Conservation (phyloP, 2,113 vertebrate genomes). For the Macroglossus sobrinus region DNA sequence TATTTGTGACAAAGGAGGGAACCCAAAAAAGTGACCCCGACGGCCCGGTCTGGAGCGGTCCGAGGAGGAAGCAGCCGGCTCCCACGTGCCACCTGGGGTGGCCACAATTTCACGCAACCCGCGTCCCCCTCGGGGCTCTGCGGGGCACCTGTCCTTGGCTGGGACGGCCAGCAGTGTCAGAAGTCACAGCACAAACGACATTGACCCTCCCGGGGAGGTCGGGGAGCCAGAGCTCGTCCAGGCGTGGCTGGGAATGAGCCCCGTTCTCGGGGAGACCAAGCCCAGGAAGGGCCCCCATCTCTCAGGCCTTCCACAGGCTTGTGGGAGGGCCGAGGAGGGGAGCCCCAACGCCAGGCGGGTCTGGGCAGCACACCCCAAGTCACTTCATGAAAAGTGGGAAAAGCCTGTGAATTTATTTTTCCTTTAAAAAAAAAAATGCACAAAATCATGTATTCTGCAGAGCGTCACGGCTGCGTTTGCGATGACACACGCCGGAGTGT, state of each 20-base stretch:
- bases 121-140: fast-evolving
- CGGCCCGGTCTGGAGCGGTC: neutral
- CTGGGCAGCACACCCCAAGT: neutral
- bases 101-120: neutral
- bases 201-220: neutral
- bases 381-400: neutral
- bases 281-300: neutral
- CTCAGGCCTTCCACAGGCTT: neutral
- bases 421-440: neutral
- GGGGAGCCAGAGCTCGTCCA: neutral
- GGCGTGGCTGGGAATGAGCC: neutral
- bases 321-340: neutral
- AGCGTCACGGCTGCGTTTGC: neutral
- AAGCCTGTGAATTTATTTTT: neutral
- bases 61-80: neutral
- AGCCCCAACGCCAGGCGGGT: neutral
- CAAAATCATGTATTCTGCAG: neutral
- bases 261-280: neutral
- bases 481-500: neutral
- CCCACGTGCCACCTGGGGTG: fast-evolving
- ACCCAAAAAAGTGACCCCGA: too few species aligned
- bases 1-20: neutral
- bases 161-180: neutral
- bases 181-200: neutral
- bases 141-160: neutral